Conservation (phyloP, 2,888 invertebrate species). For the Trimorus sp. region DNA sequence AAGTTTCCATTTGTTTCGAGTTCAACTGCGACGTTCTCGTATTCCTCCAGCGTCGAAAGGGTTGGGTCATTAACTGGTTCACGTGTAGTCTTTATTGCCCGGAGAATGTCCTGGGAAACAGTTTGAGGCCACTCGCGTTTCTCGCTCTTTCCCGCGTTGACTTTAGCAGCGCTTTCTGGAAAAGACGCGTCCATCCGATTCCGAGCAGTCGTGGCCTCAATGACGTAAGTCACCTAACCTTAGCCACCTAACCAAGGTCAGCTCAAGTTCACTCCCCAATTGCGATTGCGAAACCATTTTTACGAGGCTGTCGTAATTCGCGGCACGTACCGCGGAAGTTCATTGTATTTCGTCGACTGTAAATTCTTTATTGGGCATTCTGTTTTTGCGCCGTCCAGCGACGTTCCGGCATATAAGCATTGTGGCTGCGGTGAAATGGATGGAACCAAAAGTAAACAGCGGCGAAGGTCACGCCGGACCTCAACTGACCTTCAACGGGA, state of each 20-base stretch:
- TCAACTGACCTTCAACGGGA: no score
- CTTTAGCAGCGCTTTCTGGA: no score
- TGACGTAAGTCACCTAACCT: no score
- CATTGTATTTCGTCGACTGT: slow-evolving; percentile 2
- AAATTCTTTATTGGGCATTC: slow-evolving; percentile 2
- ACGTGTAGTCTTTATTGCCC: neutral
- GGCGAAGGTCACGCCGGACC: no score
- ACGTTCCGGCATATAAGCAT: neutral
- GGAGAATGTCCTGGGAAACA: slow-evolving; percentile 4
- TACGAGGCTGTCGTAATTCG: neutral
- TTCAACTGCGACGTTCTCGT: neutral
- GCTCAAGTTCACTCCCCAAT: neutral
- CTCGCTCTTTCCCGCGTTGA: neutral
- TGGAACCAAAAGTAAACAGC: no score
- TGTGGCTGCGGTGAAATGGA: no score
- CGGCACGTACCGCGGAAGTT: slow-evolving; percentile 16
- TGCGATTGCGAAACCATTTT: slow-evolving; percentile 4
- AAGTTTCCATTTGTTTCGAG: neutral
- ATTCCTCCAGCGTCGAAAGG: neutral
- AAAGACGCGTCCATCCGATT: no score
- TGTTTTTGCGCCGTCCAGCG: neutral
- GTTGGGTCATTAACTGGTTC: slow-evolving; percentile 25
- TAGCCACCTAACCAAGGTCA: no score
- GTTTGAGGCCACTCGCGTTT: neutral
- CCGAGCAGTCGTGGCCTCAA: no score